A percentile compares a stretch with the other conserved stretches of the same genome.
Evolutionary conservation across 2,113 vertebrate genomes (phyloP).

Genomic region (Tichodroma muraria): DNA sequence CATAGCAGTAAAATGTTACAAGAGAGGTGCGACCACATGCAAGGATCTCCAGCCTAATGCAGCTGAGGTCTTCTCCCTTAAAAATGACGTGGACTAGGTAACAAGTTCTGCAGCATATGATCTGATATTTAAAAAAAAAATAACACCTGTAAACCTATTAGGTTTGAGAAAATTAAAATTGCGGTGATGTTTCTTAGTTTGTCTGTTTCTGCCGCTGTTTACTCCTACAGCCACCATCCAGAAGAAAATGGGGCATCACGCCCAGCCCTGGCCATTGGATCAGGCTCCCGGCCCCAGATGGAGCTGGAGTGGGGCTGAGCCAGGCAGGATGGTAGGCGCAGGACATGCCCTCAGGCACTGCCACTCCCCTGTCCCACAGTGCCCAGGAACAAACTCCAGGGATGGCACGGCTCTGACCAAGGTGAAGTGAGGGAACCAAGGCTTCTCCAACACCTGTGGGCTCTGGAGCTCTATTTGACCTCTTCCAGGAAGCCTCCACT

Average conservation of each 20-base stretch:
- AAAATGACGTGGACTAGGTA: neutral
- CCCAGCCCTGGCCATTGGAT: no score
- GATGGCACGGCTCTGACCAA: accelerated
- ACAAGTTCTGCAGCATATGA: neutral
- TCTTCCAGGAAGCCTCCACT: accelerated
- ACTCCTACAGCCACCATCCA: neutral
- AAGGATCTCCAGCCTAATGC: neutral
- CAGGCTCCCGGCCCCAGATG: accelerated
- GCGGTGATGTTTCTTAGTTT: neutral
- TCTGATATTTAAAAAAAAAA: neutral
- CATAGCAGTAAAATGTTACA: neutral
- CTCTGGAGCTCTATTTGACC: neutral
- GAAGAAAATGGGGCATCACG: neutral
- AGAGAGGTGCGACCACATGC: neutral
- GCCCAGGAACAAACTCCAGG: neutral
- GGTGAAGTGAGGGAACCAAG: accelerated
- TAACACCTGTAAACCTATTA: neutral
- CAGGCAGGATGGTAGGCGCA: no score
- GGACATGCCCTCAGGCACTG: accelerated
- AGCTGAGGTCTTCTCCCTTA: neutral
- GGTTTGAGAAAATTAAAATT: neutral
- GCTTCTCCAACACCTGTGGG: accelerated
- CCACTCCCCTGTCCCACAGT: neutral
- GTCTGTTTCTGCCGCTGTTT: neutral
- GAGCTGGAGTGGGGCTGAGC: neutral